phyloP scores from a whole-genome alignment of 2,113 vertebrate genomes.

The Terrapene triunguis region DNA sequence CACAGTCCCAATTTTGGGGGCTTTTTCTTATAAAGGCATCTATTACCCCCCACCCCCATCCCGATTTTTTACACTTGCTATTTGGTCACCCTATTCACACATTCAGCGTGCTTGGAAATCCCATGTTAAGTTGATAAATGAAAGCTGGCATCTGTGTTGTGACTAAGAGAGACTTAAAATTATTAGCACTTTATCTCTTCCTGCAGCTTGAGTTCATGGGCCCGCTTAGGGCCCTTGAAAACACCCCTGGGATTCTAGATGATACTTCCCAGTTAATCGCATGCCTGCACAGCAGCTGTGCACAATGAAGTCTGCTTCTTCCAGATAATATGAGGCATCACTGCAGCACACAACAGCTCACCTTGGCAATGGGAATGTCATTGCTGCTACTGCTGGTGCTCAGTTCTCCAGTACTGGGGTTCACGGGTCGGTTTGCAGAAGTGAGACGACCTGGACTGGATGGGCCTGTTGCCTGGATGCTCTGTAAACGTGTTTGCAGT shows the following conservation, averaged over 20 bases:
- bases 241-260: neutral
- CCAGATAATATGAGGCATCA: neutral
- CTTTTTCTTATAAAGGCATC: too few species aligned
- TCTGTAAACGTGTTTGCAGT: conserved; percentile 89
- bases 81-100: too few species aligned
- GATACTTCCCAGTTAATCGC: neutral
- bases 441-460: conserved; percentile 86
- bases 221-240: neutral
- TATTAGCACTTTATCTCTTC: neutral
- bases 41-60: too few species aligned
- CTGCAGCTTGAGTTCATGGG: neutral
- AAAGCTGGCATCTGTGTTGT: conserved; percentile 2
- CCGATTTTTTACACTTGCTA: too few species aligned
- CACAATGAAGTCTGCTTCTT: neutral
- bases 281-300: neutral
- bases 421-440: conserved; percentile 83
- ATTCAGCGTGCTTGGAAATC: conserved; percentile 32
- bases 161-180: conserved; percentile 24
- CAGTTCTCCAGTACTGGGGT: conserved; percentile 90
- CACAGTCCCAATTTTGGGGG: too few species aligned
- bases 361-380: conserved; percentile 91
- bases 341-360: conserved; percentile 30
- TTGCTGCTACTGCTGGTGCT: conserved; percentile 93
- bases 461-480: conserved; percentile 83
- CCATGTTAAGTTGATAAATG: conserved; percentile 28